Evolutionary conservation across 1,140 invertebrate genomes (phyloP).

Genomic region (Calycopis cecrops): DNA sequence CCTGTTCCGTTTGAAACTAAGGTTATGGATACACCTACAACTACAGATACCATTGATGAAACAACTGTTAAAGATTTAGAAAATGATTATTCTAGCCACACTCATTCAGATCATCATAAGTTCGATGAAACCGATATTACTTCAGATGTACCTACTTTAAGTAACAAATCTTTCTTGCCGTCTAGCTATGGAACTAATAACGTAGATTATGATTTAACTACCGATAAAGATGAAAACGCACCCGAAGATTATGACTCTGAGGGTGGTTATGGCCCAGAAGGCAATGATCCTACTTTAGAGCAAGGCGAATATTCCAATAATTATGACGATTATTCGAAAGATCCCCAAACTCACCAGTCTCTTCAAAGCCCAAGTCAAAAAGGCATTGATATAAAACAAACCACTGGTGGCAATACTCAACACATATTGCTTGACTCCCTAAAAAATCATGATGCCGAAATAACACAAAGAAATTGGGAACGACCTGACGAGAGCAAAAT

Average conservation of each 20-base stretch:
- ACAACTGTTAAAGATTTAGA: conserved; percentile 41
- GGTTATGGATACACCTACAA: conserved; percentile 15
- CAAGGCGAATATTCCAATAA: conserved; percentile 74
- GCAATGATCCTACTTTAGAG: conserved; percentile 70
- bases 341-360: conserved; percentile 48
- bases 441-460: conserved; percentile 69
- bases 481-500: conserved; percentile 70
- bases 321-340: conserved; percentile 62
- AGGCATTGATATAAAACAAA: conserved; percentile 60
- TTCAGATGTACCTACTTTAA: conserved; percentile 31
- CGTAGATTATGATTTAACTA: conserved; percentile 49
- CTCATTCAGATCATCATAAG: conserved; percentile 53
- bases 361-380: conserved; percentile 52
- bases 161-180: conserved; percentile 48
- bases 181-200: conserved; percentile 39
- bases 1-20: conserved; percentile 22
- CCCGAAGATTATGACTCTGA: conserved; percentile 58
- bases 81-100: conserved; percentile 40
- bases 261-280: conserved; percentile 47
- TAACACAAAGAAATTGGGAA: conserved; percentile 68
- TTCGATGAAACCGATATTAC: conserved; percentile 25
- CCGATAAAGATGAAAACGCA: conserved; percentile 60
- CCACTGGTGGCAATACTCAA: conserved; percentile 64
- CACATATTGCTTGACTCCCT: conserved; percentile 74
- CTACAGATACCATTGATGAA: conserved; percentile 30